Conservation (phyloP, 1,140 invertebrate genomes). For the Tetranychus cinnabarinus region DNA sequence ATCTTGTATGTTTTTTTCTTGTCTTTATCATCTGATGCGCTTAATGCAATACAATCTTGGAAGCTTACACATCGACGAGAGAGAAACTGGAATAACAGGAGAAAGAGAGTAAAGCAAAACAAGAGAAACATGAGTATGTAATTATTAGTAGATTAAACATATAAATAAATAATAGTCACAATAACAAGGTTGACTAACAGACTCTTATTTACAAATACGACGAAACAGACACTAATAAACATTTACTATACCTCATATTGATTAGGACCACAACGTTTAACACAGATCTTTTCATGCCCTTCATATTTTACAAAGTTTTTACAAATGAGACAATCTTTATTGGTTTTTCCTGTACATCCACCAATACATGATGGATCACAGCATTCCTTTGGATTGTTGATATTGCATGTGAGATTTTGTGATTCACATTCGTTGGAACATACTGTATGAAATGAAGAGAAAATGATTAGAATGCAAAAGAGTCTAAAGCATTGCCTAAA, state of each 20-base stretch:
- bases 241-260: background rate
- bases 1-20: slow-evolving; percentile 1
- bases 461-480: too few relatives aligned
- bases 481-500: too few relatives aligned
- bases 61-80: slow-evolving; percentile 48
- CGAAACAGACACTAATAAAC: slow-evolving; percentile 19
- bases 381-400: background rate
- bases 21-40: slow-evolving; percentile 8
- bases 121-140: slow-evolving; percentile 5
- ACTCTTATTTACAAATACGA: background rate
- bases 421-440: slow-evolving; percentile 6
- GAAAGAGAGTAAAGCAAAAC: background rate
- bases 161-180: too few relatives aligned
- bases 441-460: background rate
- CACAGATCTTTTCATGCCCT: slow-evolving; percentile 39
- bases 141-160: slow-evolving; percentile 30
- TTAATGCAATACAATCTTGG: slow-evolving; percentile 39
- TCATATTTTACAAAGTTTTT: slow-evolving; percentile 33
- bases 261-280: background rate
- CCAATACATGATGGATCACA: slow-evolving; percentile 33
- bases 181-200: slow-evolving; percentile 10
- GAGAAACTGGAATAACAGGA: slow-evolving; percentile 26
- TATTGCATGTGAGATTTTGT: slow-evolving; percentile 24
- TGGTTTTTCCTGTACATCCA: slow-evolving; percentile 38
- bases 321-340: slow-evolving; percentile 38